A percentile compares a stretch with the other conserved stretches of the same genome.
Evolutionary conservation across 2,113 vertebrate species (phyloP).

Genomic region (Otus sunia): DNA sequence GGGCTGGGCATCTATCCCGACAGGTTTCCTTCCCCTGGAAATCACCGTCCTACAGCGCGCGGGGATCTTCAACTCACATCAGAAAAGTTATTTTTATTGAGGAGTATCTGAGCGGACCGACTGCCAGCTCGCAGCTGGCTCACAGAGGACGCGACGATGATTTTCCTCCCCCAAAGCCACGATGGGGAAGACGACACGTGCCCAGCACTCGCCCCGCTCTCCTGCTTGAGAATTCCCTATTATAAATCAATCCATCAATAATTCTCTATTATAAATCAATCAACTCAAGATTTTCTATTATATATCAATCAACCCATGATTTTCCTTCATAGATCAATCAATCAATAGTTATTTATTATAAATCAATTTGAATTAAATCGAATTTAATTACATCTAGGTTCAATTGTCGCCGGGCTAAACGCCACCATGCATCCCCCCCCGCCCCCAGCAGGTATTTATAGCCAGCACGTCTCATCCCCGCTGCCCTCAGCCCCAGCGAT

Average conservation of each 20-base stretch:
- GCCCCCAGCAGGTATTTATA: constrained; percentile 71
- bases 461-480: constrained; percentile 62
- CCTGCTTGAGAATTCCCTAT: background rate
- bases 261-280: background rate
- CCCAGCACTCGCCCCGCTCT: fast-evolving
- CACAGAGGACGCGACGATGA: fast-evolving
- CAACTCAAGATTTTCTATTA: background rate
- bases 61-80: fast-evolving
- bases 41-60: fast-evolving
- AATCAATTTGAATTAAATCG: background rate
- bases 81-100: background rate
- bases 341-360: background rate
- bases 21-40: fast-evolving
- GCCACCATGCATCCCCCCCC: background rate
- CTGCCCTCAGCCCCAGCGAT: constrained; percentile 59
- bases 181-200: fast-evolving
- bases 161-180: background rate
- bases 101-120: fast-evolving
- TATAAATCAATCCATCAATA: background rate
- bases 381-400: background rate
- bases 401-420: fast-evolving
- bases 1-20: fast-evolving
- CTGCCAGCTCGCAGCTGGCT: background rate
- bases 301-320: background rate
- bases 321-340: background rate